A percentile compares a stretch with the other conserved stretches of the same genome.
phyloP scores from a whole-genome alignment of 2,888 invertebrate species.

The Dasypolia templi region DNA sequence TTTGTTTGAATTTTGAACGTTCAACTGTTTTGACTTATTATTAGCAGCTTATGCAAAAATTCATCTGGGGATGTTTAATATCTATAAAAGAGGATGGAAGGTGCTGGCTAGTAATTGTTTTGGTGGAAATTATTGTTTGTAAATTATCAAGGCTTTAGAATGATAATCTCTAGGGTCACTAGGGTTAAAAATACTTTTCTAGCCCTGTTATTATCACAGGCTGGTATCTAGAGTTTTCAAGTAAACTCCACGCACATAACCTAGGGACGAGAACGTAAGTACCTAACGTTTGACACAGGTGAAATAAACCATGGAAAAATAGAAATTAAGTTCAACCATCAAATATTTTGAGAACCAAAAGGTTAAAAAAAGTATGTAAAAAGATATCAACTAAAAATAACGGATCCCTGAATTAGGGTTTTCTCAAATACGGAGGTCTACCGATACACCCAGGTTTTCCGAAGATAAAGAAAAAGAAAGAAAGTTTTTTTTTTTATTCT shows the following conservation, averaged over 20 bases:
- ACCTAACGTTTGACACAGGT: background rate
- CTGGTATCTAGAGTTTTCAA: background rate
- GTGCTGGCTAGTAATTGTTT: background rate
- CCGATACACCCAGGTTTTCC: background rate
- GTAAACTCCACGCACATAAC: background rate
- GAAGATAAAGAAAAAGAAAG: no score
- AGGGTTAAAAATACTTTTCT: conserved; percentile 1
- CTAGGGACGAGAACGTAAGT: background rate
- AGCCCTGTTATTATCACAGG: no score
- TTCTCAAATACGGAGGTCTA: conserved; percentile 7
- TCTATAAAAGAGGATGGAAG: no score
- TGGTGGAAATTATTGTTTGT: background rate
- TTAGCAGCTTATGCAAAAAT: no score
- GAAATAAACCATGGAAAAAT: background rate
- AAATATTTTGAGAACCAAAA: no score
- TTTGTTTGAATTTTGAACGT: background rate
- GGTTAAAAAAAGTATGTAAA: no score
- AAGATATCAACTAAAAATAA: background rate
- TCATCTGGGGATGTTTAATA: no score
- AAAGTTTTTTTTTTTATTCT: no score
- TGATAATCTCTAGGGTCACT: background rate
- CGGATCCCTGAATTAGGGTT: conserved; percentile 1
- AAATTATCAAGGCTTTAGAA: background rate
- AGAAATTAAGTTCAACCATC: background rate
- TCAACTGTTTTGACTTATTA: no score